Conservation (phyloP, 2,888 invertebrate genomes). For the Andrena marginata region DNA sequence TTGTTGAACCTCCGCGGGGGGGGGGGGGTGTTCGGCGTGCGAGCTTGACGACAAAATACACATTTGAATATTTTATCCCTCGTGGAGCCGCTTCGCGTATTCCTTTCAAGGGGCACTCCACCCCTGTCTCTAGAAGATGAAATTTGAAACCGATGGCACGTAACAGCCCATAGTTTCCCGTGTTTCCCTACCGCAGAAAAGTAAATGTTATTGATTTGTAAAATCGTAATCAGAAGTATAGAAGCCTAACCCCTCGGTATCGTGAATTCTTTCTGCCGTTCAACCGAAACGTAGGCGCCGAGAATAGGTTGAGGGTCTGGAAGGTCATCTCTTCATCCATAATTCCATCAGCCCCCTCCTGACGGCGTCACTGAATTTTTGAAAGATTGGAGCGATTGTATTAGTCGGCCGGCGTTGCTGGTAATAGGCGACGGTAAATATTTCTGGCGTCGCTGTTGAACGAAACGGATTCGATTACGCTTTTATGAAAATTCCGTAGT, state of each 20-base stretch:
- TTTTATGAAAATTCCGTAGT: constrained; percentile 9
- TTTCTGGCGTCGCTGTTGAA: constrained; percentile 6
- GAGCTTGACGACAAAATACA: constrained; percentile 16
- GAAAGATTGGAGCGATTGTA: constrained; percentile 2
- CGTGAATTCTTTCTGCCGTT: not conserved
- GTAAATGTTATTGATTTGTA: too few species aligned
- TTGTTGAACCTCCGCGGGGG: constrained; percentile 21
- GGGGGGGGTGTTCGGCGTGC: constrained; percentile 37
- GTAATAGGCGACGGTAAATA: constrained; percentile 39
- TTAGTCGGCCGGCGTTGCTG: constrained; percentile 40
- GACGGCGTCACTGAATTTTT: not conserved
- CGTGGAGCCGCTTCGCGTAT: not conserved
- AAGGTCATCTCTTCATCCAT: constrained; percentile 10
- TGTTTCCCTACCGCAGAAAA: too few species aligned
- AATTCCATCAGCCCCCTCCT: not conserved
- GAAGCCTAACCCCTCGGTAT: too few species aligned
- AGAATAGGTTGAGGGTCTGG: not conserved
- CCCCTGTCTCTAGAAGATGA: not conserved
- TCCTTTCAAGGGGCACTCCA: not conserved
- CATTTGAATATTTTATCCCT: not conserved
- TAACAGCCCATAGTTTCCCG: not conserved
- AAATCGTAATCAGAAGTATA: too few species aligned
- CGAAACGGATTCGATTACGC: constrained; percentile 34
- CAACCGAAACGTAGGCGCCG: not conserved
- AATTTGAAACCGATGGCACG: not conserved